These are phyloP conservation scores for Platyscapa corneri DNA, from an alignment of 1,140 invertebrate genomes.

Conservation along the genomic window DNA sequence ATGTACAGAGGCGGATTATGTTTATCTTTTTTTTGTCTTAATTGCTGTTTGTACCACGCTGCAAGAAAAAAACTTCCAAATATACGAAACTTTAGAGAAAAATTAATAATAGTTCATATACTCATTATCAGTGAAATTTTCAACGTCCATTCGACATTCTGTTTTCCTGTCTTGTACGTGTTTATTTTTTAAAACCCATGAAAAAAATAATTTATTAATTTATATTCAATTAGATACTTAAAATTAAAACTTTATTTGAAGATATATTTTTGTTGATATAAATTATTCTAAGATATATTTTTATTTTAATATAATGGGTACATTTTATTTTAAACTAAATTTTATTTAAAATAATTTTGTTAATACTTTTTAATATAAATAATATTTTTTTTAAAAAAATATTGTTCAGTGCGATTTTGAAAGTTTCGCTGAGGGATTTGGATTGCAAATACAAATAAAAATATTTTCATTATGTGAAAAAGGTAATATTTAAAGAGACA, in stretches of 20 bases:
- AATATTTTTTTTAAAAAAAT: background rate
- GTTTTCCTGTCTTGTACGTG: background rate
- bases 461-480: background rate
- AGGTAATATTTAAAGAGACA: background rate
- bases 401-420: background rate
- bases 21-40: conserved; percentile 24
- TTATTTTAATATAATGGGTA: no score
- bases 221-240: background rate
- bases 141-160: background rate
- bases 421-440: background rate
- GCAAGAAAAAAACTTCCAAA: conserved; percentile 34
- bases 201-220: background rate
- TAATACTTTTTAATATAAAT: background rate
- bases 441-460: background rate
- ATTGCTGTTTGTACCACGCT: conserved; percentile 41
- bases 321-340: no score
- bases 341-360: no score
- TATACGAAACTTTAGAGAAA: conserved; percentile 33
- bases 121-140: conserved; percentile 33
- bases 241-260: no score
- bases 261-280: no score
- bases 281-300: no score
- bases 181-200: background rate
- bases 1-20: conserved; percentile 18
- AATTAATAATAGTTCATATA: conserved; percentile 14